phyloP scores from a whole-genome alignment of 2,888 invertebrate genomes.

The Drosophila maculinotata region DNA sequence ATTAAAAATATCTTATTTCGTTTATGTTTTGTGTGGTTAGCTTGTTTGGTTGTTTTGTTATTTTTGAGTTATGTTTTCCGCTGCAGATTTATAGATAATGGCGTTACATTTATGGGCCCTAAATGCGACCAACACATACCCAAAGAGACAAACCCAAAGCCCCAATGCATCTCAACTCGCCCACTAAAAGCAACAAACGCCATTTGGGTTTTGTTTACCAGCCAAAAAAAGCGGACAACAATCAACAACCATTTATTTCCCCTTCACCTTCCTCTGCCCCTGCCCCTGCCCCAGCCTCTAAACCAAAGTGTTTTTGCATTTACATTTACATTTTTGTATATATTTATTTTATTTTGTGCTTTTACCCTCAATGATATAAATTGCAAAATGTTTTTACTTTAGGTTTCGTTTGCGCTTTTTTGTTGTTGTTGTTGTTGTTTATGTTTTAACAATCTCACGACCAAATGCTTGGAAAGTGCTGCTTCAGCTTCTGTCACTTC shows the following conservation, averaged over 20 bases:
- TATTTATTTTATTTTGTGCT: not conserved
- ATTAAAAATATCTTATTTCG: constrained; percentile 81
- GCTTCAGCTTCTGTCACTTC: constrained; percentile 47
- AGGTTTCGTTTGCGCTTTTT: constrained; percentile 28
- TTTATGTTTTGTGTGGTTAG: constrained; percentile 57
- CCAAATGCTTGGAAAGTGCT: constrained; percentile 39
- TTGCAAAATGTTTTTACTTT: constrained; percentile 57
- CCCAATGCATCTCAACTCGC: constrained; percentile 16
- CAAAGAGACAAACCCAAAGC: not conserved
- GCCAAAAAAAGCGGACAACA: not conserved
- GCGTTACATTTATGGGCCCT: constrained; percentile 74
- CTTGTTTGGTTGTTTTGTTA: constrained; percentile 41
- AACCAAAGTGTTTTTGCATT: not conserved
- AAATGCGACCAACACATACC: constrained; percentile 43
- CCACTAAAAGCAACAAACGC: constrained; percentile 16
- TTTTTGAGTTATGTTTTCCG: constrained; percentile 83
- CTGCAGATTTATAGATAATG: constrained; percentile 77
- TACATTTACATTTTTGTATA: not conserved
- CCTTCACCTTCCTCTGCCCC: not conserved
- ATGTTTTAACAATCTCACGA: constrained; percentile 65
- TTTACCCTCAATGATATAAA: constrained; percentile 21
- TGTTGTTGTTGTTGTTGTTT: too few relatives aligned
- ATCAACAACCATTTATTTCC: not conserved
- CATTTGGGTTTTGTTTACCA: constrained; percentile 13
- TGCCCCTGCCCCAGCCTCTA: too few relatives aligned